Evolutionary conservation across 2,888 invertebrate genomes (phyloP), one percentile per base, ranked within the genome.

Genomic region (Lathronympha strigana): DNA sequence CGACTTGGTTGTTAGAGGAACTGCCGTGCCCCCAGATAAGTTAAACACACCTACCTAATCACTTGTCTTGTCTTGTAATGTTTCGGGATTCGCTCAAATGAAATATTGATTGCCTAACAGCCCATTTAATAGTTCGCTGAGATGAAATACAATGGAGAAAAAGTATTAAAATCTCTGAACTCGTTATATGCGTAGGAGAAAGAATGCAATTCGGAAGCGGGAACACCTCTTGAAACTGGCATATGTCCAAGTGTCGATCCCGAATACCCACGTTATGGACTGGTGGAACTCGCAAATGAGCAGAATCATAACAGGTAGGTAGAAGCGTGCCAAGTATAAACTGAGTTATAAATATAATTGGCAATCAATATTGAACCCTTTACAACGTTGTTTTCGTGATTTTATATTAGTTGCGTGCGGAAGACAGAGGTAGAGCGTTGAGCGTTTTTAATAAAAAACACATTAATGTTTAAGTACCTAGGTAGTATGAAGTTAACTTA

Each of bases 131-230:
- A n/a, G n/a, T n/a, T n/a, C n/a, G n/a, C n/a, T n/a, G n/a, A n/a
- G n/a, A n/a, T n/a, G 28, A 17, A 1, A 19, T 33, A 19, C 33
- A 4, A 51, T 51, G 51, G n/a, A 13, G 17, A 36, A 53, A 19
- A 33, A 50, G 33, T 28, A 55, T 55, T 54, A 49, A 53, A 36
- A 54, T 25, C 31, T 43, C 19, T 58, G 4, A 60, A 49, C 33
- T 50, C 50, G 40, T 57, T 58, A 61, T 67, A 68, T 72, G 69
- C 68, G 69, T 72, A 67, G 72, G 69, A 71, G 78, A 71, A 77
- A 78, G 82, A 87, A 86, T 87, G 83, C 83, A 84, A 79, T 77
- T 88, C 86, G 90, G 86, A 89, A 86, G 82, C 79, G 80, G 86
- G 83, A 83, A 86, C 77, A 83, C 81, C 83, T 81, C 76, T 74